These are phyloP conservation scores for Nansenia antarctica DNA, from an alignment of 2,113 vertebrate species.

Conservation along the genomic window DNA sequence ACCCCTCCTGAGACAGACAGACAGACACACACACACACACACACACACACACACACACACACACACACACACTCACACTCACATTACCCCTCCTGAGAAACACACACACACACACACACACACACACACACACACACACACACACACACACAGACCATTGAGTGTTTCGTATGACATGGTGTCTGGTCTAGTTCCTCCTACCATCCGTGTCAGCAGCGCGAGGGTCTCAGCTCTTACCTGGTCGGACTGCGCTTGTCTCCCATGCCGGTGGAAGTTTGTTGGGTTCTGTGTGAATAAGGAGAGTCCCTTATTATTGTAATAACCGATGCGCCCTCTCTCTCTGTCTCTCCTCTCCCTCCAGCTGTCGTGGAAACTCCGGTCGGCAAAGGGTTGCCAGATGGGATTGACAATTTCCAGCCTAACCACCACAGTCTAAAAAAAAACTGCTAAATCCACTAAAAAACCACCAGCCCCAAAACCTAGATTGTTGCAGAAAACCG, in stretches of 20 bases:
- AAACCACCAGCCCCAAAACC: no score
- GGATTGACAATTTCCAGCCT: no score
- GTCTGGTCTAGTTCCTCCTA: slow-evolving; percentile 53
- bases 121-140: neutral
- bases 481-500: no score
- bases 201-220: slow-evolving; percentile 26
- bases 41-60: slow-evolving; percentile 37
- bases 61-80: slow-evolving; percentile 31
- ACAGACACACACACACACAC: no score
- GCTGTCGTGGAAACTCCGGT: slow-evolving; percentile 89
- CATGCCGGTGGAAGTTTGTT: slow-evolving; percentile 78
- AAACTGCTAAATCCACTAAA: no score
- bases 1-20: no score
- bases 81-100: neutral
- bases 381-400: slow-evolving; percentile 65
- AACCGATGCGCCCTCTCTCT: slow-evolving; percentile 76
- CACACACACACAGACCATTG: slow-evolving; percentile 34
- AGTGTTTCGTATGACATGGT: slow-evolving; percentile 54
- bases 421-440: no score
- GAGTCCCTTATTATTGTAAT: slow-evolving; percentile 51
- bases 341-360: slow-evolving; percentile 84
- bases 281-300: slow-evolving; percentile 61
- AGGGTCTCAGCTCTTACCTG: slow-evolving; percentile 78
- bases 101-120: neutral
- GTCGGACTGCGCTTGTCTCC: slow-evolving; percentile 98